Evolutionary conservation across 92 coral and sea anemone species (phyloP).

Genomic region (Bergia sp.): DNA sequence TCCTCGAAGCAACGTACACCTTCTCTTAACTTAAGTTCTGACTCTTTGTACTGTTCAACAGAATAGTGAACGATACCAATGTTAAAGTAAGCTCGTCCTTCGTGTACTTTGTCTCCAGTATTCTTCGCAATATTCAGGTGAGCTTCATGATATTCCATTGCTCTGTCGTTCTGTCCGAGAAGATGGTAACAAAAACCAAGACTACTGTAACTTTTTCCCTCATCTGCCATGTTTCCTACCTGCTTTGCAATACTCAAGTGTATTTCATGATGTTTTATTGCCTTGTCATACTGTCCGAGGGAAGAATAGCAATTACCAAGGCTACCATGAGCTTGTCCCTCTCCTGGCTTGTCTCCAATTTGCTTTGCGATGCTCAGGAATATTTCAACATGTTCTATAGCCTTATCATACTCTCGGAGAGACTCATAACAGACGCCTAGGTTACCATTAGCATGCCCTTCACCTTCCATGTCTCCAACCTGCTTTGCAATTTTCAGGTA

Average conservation of each 20-base stretch:
- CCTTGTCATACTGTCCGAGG: slow-evolving; percentile 17
- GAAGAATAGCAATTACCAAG: background rate
- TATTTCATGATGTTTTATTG: background rate
- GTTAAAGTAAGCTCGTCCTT: too few species aligned
- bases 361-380: background rate
- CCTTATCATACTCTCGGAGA: background rate
- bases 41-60: too few species aligned
- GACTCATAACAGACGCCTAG: background rate
- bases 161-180: background rate
- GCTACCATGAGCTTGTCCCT: background rate
- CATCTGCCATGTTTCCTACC: slow-evolving; percentile 7
- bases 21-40: too few species aligned
- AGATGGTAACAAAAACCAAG: slow-evolving; percentile 3
- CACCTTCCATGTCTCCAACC: too few species aligned
- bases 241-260: background rate
- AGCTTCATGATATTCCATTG: background rate
- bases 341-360: background rate
- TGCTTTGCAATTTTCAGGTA: too few species aligned
- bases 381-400: background rate
- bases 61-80: too few species aligned
- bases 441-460: too few species aligned
- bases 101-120: too few species aligned
- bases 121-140: too few species aligned
- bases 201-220: background rate
- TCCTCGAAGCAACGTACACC: too few species aligned